Percentiles rank a stretch among this genome's conserved stretches.
phyloP scores from a whole-genome alignment of 2,888 invertebrate genomes.

The Oscheius sp. region DNA sequence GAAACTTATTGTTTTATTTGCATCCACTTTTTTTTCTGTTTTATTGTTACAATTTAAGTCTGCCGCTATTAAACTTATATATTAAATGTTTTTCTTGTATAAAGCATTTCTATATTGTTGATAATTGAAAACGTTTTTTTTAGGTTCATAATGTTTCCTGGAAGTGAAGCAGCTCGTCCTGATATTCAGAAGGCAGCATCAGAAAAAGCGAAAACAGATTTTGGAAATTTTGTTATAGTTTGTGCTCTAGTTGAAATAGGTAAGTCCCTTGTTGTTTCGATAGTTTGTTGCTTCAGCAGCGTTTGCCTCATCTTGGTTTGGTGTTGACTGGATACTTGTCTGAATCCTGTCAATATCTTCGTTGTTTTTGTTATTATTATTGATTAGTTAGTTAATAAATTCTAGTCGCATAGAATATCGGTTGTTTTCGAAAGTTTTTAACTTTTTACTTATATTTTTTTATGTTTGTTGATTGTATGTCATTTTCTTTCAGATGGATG shows the following conservation, averaged over 20 bases:
- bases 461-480: background rate
- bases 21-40: no score
- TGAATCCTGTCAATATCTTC: background rate
- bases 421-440: background rate
- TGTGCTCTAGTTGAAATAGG: constrained; percentile 42
- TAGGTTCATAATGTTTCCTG: constrained; percentile 32
- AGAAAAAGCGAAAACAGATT: constrained; percentile 41
- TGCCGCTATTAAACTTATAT: no score
- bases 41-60: no score
- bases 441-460: background rate
- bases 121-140: no score
- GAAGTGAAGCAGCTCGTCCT: constrained; percentile 9
- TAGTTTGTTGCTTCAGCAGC: background rate
- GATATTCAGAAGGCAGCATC: constrained; percentile 36
- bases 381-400: background rate
- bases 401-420: background rate
- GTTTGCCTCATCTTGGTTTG: constrained; percentile 19
- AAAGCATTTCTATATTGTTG: no score
- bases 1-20: no score
- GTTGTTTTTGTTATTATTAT: background rate
- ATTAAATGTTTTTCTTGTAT: no score
- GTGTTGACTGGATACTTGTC: constrained; percentile 14
- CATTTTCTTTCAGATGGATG: constrained; percentile 36
- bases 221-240: constrained; percentile 45
- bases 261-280: constrained; percentile 1